Evolutionary conservation across 2,888 invertebrate genomes (phyloP).

Genomic region (Octodonta nipae): DNA sequence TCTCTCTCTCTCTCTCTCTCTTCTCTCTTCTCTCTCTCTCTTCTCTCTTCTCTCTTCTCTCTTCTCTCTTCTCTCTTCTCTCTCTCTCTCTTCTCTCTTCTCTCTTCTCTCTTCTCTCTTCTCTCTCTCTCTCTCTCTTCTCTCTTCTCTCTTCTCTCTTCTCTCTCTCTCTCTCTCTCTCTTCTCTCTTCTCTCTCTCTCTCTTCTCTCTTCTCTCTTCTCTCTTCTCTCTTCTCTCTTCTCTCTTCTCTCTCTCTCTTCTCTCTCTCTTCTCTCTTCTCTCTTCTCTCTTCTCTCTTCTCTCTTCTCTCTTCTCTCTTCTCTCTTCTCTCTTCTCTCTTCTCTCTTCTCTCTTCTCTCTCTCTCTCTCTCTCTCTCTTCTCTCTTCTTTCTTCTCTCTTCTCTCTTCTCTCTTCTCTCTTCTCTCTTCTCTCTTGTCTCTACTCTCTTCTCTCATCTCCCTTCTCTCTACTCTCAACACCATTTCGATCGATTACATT

Average conservation of each 20-base stretch:
- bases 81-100: slow-evolving; percentile 1
- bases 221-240: slow-evolving; percentile 5
- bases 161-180: slow-evolving; percentile 2
- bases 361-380: slow-evolving; percentile 1
- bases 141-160: slow-evolving; percentile 1
- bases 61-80: background rate
- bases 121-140: background rate
- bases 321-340: slow-evolving; percentile 2
- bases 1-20: background rate
- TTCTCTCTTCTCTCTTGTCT: slow-evolving; percentile 2
- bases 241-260: slow-evolving; percentile 2
- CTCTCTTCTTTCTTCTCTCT: slow-evolving; percentile 1
- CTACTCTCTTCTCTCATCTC: slow-evolving; percentile 1
- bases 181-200: slow-evolving; percentile 3
- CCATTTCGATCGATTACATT: too few species aligned
- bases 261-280: slow-evolving; percentile 2
- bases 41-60: background rate
- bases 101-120: slow-evolving; percentile 2
- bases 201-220: slow-evolving; percentile 4
- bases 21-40: slow-evolving; percentile 2
- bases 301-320: background rate
- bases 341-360: background rate
- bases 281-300: background rate
- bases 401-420: slow-evolving; percentile 3
- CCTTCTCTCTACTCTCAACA: slow-evolving; percentile 5